phyloP scores from a whole-genome alignment of 2,797 vertebrate genomes.

The Caiman crocodilus region DNA sequence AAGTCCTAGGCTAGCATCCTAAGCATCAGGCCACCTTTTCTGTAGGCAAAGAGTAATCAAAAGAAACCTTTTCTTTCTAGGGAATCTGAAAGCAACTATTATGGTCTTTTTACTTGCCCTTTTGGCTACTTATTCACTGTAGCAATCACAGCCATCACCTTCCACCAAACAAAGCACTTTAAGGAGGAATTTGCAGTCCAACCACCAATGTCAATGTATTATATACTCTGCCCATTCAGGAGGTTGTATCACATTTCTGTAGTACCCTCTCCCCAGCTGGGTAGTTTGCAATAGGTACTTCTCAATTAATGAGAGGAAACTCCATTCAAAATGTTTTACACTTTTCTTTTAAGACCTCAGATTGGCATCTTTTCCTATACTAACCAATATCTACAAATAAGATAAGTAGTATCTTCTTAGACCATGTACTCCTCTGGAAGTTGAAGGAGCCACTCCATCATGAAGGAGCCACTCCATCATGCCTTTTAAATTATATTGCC shows the following conservation, averaged over 20 bases:
- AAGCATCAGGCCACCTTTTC: background rate
- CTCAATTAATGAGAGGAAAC: background rate
- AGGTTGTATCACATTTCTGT: rapidly evolving
- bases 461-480: background rate
- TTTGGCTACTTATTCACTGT: background rate
- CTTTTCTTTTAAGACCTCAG: background rate
- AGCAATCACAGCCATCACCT: background rate
- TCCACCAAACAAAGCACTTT: background rate
- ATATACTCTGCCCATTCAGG: rapidly evolving
- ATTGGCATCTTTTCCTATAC: background rate
- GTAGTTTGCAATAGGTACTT: background rate
- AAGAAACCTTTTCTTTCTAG: rapidly evolving
- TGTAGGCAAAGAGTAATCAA: background rate
- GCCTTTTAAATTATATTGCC: background rate
- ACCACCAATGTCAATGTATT: background rate
- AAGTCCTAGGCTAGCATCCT: background rate
- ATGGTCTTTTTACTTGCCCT: background rate
- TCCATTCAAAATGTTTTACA: background rate
- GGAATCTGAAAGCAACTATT: background rate
- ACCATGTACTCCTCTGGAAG: conserved; percentile 1
- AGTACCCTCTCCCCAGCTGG: background rate
- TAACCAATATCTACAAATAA: background rate
- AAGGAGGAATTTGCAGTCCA: background rate
- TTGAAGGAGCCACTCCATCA: background rate
- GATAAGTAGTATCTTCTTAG: background rate